phyloP scores from a whole-genome alignment of 2,888 invertebrate genomes.

The Prenolepis imparis region DNA sequence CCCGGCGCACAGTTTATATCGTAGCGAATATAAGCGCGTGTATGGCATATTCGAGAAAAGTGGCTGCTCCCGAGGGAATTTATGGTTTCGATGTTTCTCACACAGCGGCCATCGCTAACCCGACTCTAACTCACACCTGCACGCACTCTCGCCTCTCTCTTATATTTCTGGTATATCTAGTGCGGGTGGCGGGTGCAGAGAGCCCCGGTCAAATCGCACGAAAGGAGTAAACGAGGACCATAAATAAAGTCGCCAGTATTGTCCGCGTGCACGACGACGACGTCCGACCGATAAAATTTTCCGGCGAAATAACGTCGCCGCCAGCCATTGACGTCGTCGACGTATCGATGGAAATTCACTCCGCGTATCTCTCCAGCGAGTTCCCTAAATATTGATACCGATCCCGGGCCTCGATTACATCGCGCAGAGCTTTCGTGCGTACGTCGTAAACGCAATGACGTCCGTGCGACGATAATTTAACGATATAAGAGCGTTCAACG shows the following conservation, averaged over 20 bases:
- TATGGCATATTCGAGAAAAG: slow-evolving; percentile 58
- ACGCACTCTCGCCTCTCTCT: background rate
- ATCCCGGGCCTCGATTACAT: slow-evolving; percentile 33
- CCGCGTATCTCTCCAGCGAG: slow-evolving; percentile 14
- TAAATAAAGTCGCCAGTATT: slow-evolving; percentile 56
- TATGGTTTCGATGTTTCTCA: slow-evolving; percentile 73
- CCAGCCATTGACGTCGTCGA: slow-evolving; percentile 28
- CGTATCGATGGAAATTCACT: slow-evolving; percentile 51
- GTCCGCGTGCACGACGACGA: slow-evolving; percentile 18
- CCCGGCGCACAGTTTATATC: slow-evolving; percentile 23
- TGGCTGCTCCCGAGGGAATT: slow-evolving; percentile 68
- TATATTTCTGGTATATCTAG: slow-evolving; percentile 22
- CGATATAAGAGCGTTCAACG: slow-evolving; percentile 2
- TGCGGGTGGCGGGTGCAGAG: slow-evolving; percentile 4
- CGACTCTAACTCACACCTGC: slow-evolving; percentile 59
- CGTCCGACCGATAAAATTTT: slow-evolving; percentile 38
- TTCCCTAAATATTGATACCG: slow-evolving; percentile 53
- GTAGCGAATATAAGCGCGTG: slow-evolving; percentile 51
- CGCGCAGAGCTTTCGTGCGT: background rate
- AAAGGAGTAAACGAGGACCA: slow-evolving; percentile 49
- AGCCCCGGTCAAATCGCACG: slow-evolving; percentile 52
- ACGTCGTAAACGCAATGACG: slow-evolving; percentile 5
- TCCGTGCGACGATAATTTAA: slow-evolving; percentile 18
- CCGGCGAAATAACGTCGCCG: slow-evolving; percentile 30
- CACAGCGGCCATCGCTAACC: slow-evolving; percentile 65